Percentiles rank a stretch among this genome's conserved stretches.
phyloP scores from a whole-genome alignment of 2,888 invertebrate genomes.

The Drosophila picticornis region DNA sequence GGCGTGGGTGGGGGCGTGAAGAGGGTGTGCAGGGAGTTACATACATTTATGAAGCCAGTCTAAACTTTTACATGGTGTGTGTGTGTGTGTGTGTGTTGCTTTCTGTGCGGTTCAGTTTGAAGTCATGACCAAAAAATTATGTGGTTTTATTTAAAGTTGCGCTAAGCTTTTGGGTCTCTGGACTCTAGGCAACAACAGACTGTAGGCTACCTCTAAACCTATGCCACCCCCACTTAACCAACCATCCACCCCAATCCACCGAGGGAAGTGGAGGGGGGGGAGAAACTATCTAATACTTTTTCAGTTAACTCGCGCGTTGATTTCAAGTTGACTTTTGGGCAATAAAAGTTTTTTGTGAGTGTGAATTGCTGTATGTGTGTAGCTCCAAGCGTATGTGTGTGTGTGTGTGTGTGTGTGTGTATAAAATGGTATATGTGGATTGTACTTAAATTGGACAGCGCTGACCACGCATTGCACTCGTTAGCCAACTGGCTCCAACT shows the following conservation, averaged over 20 bases:
- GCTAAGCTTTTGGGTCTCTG: slow-evolving; percentile 47
- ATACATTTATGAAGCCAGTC: slow-evolving; percentile 73
- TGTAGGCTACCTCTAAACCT: slow-evolving; percentile 23
- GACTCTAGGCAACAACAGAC: slow-evolving; percentile 33
- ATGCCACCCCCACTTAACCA: background rate
- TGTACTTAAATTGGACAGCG: slow-evolving; percentile 56
- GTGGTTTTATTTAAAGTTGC: slow-evolving; percentile 77
- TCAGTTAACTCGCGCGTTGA: slow-evolving; percentile 78
- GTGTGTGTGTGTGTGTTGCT: slow-evolving; percentile 18
- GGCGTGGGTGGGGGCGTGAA: background rate
- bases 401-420: slow-evolving; percentile 22
- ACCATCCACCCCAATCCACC: background rate
- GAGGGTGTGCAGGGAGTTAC: background rate
- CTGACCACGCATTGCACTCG: slow-evolving; percentile 60
- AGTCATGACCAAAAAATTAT: slow-evolving; percentile 78
- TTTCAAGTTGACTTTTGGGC: slow-evolving; percentile 67
- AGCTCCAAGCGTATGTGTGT: slow-evolving; percentile 13
- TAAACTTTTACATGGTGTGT: slow-evolving; percentile 63
- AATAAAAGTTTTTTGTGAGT: slow-evolving; percentile 52
- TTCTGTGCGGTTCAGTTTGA: slow-evolving; percentile 49
- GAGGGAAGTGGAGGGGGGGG: background rate
- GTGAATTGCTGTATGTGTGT: slow-evolving; percentile 3
- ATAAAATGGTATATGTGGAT: slow-evolving; percentile 37
- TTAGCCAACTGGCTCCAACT: slow-evolving; percentile 33
- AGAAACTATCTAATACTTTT: slow-evolving; percentile 68